phyloP scores from a whole-genome alignment of 2,113 vertebrate genomes.

The Coregonus clupeaformis region DNA sequence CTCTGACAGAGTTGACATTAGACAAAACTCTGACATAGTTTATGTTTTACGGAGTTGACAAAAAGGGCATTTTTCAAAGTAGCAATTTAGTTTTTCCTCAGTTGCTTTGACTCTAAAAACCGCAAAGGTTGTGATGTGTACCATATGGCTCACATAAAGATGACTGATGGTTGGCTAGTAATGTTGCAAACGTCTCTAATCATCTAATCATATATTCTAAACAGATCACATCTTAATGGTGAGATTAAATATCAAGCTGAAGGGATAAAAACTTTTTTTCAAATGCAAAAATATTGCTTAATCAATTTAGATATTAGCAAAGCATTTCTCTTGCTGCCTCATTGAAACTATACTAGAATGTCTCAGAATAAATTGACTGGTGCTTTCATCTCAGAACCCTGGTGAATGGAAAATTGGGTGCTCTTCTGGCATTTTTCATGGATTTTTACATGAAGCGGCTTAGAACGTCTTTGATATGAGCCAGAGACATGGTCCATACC shows the following conservation, averaged over 20 bases:
- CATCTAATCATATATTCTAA: not conserved
- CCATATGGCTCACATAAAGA: not conserved
- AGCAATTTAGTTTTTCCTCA: too few species aligned
- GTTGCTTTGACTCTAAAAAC: too few species aligned
- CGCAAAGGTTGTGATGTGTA: not conserved
- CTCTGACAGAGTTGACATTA: too few species aligned
- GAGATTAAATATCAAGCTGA: not conserved
- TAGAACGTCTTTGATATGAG: constrained; percentile 1
- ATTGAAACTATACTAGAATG: not conserved
- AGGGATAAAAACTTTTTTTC: not conserved
- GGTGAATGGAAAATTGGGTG: constrained; percentile 1
- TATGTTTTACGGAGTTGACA: not conserved
- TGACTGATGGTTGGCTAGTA: not conserved
- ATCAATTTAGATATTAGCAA: not conserved
- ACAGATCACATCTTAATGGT: not conserved
- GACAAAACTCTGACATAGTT: too few species aligned
- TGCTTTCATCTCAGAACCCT: not conserved
- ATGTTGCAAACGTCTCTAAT: not conserved
- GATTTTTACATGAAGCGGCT: constrained; percentile 2
- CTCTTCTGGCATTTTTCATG: not conserved
- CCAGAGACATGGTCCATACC: not conserved
- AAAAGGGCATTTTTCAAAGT: not conserved
- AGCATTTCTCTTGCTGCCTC: not conserved
- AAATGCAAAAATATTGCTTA: not conserved
- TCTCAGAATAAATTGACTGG: not conserved